Evolutionary conservation across 2,113 vertebrate genomes (phyloP).

Genomic region (Dascyllus trimaculatus): DNA sequence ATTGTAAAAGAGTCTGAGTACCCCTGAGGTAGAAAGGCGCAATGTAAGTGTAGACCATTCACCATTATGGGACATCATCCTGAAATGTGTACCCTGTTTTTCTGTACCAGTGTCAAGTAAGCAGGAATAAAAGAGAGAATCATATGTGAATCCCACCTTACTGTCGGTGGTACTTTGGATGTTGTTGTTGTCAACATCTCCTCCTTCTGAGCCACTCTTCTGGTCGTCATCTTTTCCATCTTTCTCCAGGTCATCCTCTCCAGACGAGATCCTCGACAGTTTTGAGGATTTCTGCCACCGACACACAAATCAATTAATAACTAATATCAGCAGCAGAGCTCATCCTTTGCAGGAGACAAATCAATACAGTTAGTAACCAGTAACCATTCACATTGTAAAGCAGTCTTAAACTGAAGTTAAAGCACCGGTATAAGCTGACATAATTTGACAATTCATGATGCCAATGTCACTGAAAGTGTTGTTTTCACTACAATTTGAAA

Average conservation of each 20-base stretch:
- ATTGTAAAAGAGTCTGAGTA: too few relatives aligned
- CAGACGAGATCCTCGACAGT: constrained; percentile 93
- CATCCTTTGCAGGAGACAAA: not conserved
- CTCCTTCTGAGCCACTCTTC: constrained; percentile 93
- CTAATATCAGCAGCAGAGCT: not conserved
- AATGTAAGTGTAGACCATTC: too few relatives aligned
- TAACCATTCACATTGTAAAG: too few relatives aligned
- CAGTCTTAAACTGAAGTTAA: too few relatives aligned
- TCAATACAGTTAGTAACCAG: not conserved
- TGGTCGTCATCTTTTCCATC: constrained; percentile 96
- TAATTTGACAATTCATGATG: too few relatives aligned
- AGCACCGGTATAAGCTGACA: too few relatives aligned
- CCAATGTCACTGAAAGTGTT: too few relatives aligned
- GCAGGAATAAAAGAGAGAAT: not conserved
- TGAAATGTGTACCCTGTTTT: not conserved
- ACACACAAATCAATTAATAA: constrained; percentile 11
- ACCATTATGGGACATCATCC: too few relatives aligned
- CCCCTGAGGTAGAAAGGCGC: too few relatives aligned
- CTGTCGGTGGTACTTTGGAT: constrained; percentile 92
- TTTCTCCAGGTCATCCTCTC: constrained; percentile 92
- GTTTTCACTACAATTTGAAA: too few relatives aligned
- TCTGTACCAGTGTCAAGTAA: not conserved
- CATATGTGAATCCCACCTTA: constrained; percentile 87
- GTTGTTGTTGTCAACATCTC: constrained; percentile 92
- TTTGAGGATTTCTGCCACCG: constrained; percentile 91